Conservation (phyloP, 2,797 vertebrate genomes). For the Clarias platycephalus region DNA sequence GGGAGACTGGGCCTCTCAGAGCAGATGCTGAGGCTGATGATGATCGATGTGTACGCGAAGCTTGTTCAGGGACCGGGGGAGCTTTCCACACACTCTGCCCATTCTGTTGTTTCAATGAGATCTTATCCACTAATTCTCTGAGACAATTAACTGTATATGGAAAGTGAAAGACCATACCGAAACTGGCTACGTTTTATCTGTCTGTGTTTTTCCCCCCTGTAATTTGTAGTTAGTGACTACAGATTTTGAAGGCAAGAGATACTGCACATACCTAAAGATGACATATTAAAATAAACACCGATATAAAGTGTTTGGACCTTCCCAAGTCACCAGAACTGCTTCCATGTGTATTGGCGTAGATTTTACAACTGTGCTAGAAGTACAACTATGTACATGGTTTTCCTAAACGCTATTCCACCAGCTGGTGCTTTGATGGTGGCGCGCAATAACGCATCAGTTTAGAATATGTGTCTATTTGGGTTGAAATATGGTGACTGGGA, state of each 20-base stretch:
- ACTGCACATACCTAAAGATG: neutral
- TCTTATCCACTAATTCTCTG: slow-evolving; percentile 47
- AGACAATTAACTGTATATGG: slow-evolving; percentile 50
- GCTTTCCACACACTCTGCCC: slow-evolving; percentile 67
- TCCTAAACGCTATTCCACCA: neutral
- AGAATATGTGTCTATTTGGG: neutral
- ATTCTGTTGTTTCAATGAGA: slow-evolving; percentile 56
- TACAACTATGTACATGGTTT: neutral
- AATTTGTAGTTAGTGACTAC: slow-evolving; percentile 1
- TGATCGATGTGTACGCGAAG: slow-evolving; percentile 80
- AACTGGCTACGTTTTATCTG: slow-evolving; percentile 2
- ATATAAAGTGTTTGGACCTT: neutral
- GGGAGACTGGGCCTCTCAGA: slow-evolving; percentile 73
- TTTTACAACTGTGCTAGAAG: neutral
- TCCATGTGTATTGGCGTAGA: neutral
- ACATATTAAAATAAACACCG: neutral
- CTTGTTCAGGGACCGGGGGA: slow-evolving; percentile 78
- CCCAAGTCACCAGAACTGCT: neutral
- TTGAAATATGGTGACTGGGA: neutral
- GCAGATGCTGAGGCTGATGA: slow-evolving; percentile 82
- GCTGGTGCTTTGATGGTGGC: neutral
- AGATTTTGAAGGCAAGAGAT: neutral
- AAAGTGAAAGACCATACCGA: slow-evolving; percentile 16
- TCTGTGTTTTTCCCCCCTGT: neutral
- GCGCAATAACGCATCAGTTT: neutral